Conservation (phyloP, 2,113 vertebrate genomes). For the Felis catus region F.catus_Fca126_mat1.0 CM031420.1:6928501-6929000, state of each 20-base stretch:
- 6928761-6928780: not conserved
- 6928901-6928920: too few relatives aligned
- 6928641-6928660: not conserved
- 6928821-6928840: accelerated
- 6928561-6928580: not conserved
- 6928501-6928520: not conserved
- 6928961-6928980: not conserved
- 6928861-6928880: not conserved
- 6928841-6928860: not conserved
- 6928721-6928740: not conserved
- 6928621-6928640: not conserved
- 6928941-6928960: not conserved
- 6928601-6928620: accelerated
- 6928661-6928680: accelerated
- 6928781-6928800: accelerated
- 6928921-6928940: not conserved
- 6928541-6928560: too few relatives aligned
- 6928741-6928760: accelerated
- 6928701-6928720: not conserved
- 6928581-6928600: not conserved
- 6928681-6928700: too few relatives aligned
- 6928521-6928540: accelerated
- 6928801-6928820: too few relatives aligned
- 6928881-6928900: not conserved
- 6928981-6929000: not conserved